Base-by-base conservation (phyloP, 2,888 invertebrate genomes). In the Ecliptopera silaceata region DNA sequence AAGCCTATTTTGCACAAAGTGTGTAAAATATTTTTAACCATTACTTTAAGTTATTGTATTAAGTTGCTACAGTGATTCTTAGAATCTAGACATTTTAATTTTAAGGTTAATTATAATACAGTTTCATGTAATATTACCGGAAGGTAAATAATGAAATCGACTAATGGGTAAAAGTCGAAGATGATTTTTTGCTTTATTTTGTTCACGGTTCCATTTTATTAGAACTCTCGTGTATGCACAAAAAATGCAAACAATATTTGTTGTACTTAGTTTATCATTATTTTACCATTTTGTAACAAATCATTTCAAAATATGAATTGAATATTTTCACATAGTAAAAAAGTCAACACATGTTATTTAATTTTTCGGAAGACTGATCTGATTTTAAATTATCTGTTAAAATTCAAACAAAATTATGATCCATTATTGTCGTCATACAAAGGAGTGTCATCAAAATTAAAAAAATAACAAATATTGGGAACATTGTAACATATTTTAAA, bases 401-500 rank as follows among this genome's bases (percentile, higher is more conserved):
- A 29, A 44, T 43, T 43, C 51, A 56, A 61, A 56, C 32, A 8
- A 55, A 57, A 57, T 44, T 61, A 56, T 50, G 34, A 53, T 59
- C 48, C 22, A 51, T 51, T 29, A 12, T 18, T 61, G 15, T 39
- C 64, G 65, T 66, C 56, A 59, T 38, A 38, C 47, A 48, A 59
- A 56, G 53, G 52, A 60, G 46, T 62, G 64, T 79, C 82, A 80
- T 66, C 64, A 55, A 60, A 64, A 60, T 52, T 45, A 67, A 68
- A 68, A 67, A 70, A 90, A 82, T 82, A 92, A 92, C 86, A 92
- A 83, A 92, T 92, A 92, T 91, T 86, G 91, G 91, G 91, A 91
- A 80, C 91, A 91, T 84, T 91, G 86, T 90, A 89, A 91, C 91
- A 91, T 91, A 91, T 91, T 88, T 86, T 86, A 86, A 87, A 84